These are phyloP conservation scores for Apis dorsata DNA, from an alignment of 1,140 invertebrate species.

Conservation along the genomic window DNA sequence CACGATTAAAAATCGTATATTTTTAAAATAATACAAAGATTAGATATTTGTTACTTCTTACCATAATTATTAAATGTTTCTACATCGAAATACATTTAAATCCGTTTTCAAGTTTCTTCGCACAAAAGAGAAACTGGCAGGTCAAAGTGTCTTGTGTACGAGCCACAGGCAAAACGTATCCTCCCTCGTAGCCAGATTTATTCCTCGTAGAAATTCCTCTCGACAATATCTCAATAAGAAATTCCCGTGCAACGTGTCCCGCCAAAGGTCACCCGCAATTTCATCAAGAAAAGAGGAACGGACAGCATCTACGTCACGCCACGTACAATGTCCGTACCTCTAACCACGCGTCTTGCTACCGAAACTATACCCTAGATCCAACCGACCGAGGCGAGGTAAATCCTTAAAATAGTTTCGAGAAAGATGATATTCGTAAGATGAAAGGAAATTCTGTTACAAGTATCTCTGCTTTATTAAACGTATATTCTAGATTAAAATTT, in stretches of 20 bases:
- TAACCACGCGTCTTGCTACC: background rate
- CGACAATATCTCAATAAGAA: slow-evolving; percentile 14
- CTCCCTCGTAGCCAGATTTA: background rate
- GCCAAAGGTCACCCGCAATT: background rate
- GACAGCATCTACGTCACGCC: background rate
- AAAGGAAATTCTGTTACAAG: background rate
- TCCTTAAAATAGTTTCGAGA: background rate
- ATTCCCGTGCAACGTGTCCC: background rate
- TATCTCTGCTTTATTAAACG: too few relatives aligned
- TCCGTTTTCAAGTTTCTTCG: too few relatives aligned
- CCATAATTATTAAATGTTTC: too few relatives aligned
- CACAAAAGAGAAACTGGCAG: background rate
- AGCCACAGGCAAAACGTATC: background rate
- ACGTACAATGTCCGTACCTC: background rate
- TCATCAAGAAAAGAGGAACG: background rate
- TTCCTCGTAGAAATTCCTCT: background rate
- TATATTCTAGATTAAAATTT: too few relatives aligned
- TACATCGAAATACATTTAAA: too few relatives aligned
- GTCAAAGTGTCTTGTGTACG: background rate
- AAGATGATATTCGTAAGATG: background rate
- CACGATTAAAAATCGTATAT: too few relatives aligned
- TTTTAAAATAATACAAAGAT: too few relatives aligned
- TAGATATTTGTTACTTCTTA: too few relatives aligned
- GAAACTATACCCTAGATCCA: background rate
- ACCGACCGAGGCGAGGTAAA: background rate